Evolutionary conservation across 1,140 invertebrate genomes (phyloP), one percentile per base, ranked within the genome.

Genomic region (Dolichoris vasculosae): DNA sequence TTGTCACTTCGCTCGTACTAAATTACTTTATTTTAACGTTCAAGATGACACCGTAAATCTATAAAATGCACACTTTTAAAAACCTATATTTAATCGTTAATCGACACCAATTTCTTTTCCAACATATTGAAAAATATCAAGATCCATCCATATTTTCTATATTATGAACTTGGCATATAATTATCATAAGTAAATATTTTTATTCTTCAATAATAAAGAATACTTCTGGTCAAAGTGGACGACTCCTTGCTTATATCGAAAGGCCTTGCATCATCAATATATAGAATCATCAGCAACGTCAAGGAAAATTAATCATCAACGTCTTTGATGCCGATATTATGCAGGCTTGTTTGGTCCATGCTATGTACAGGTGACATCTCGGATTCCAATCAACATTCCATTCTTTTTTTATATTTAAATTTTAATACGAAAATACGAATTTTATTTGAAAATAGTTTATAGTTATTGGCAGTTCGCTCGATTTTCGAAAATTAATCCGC

Each of bases 391-490:
- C n/a, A 48, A 43, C 32, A 30, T 73, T 71, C 7, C 6, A 43
- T 13, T 55, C 51, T 26, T 48, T 71, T 67, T 3, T 43, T 67
- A 48, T 40, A 46, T 23, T 69, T n/a, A 40, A 20, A 9, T 46
- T 38, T 11, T 59, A 85, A 55, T 73, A 0, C 55, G 23, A 59
- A 43, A 51, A 40, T 32, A 32, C 26, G 8, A 15, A 75, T 64
- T 40, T 26, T 55, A 46, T 48, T 64, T 69, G 30, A 17, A 13
- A 67, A 67, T 13, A 79, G 11, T 51, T 17, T 59, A 46, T 23
- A 48, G 20, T 59, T 59, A 55, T 85, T 73, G 84, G 78, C 78
- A 35, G 84, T 82, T 85, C 84, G 84, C 79, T 85, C 79, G 79
- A 82, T 82, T 76, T 82, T 77, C 32, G 7, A 63, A 76, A 85